These are phyloP conservation scores for Cyclopterus lumpus DNA, from an alignment of 2,797 vertebrate species.

Conservation along the genomic window DNA sequence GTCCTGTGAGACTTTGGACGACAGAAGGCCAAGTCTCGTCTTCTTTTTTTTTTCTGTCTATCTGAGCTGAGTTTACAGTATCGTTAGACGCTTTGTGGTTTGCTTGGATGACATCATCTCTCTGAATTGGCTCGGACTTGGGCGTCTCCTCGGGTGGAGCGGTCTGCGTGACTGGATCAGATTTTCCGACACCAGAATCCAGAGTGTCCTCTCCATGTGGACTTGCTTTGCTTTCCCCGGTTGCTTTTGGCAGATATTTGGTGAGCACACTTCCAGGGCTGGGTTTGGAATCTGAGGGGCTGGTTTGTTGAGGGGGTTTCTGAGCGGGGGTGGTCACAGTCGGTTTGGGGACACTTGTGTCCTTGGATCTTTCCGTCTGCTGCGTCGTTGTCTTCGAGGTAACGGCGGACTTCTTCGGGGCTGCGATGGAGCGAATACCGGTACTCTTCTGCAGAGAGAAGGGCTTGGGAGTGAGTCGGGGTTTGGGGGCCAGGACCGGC, in stretches of 20 bases:
- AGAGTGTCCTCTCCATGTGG: slow-evolving; percentile 6
- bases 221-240: slow-evolving; percentile 32
- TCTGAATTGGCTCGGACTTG: slow-evolving; percentile 33
- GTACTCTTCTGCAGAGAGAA: slow-evolving; percentile 84
- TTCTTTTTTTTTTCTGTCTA: slow-evolving; percentile 20
- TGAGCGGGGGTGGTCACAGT: not conserved
- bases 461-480: slow-evolving; percentile 87
- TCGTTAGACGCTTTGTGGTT: slow-evolving; percentile 28
- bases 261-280: slow-evolving; percentile 13
- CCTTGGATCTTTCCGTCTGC: slow-evolving; percentile 22
- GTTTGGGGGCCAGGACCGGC: slow-evolving; percentile 74
- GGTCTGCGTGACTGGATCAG: slow-evolving; percentile 25
- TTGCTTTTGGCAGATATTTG: slow-evolving; percentile 36
- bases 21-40: slow-evolving; percentile 16
- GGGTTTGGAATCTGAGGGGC: slow-evolving; percentile 36
- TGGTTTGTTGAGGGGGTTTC: slow-evolving; percentile 21
- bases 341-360: slow-evolving; percentile 1
- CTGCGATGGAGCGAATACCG: slow-evolving; percentile 67
- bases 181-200: slow-evolving; percentile 34
- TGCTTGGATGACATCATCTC: slow-evolving; percentile 41
- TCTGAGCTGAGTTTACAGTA: slow-evolving; percentile 24
- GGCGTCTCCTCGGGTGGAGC: slow-evolving; percentile 25
- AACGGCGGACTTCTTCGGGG: slow-evolving; percentile 53
- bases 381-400: slow-evolving; percentile 12
- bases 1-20: slow-evolving; percentile 30